These are phyloP conservation scores for Helicoverpa assulta DNA, from an alignment of 2,888 invertebrate genomes.

Conservation along the genomic window DNA sequence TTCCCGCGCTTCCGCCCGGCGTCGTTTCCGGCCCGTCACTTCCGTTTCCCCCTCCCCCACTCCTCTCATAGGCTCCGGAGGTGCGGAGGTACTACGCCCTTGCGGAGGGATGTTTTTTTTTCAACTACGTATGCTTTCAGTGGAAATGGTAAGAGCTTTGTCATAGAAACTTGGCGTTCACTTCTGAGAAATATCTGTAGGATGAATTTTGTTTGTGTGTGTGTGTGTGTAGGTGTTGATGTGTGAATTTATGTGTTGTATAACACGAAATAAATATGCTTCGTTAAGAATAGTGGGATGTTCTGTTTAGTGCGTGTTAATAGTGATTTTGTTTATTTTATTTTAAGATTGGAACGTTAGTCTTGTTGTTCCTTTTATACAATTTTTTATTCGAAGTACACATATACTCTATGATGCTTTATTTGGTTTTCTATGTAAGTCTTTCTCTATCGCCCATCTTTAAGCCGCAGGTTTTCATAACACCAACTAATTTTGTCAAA, in stretches of 20 bases:
- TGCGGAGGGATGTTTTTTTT: constrained; percentile 65
- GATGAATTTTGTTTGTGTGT: constrained; percentile 17
- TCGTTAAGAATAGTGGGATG: neutral
- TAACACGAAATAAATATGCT: neutral
- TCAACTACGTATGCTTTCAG: constrained; percentile 69
- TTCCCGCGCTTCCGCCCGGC: constrained; percentile 81
- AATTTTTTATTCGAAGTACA: no score
- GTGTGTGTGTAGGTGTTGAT: constrained; percentile 11
- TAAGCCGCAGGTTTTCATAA: constrained; percentile 24
- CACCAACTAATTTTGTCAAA: constrained; percentile 42
- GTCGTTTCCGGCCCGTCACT: constrained; percentile 82
- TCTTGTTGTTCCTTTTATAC: no score
- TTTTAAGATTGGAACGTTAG: no score
- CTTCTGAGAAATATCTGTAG: constrained; percentile 37
- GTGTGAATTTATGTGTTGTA: constrained; percentile 2
- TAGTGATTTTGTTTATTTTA: no score
- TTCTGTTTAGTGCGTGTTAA: neutral
- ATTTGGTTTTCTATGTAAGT: neutral
- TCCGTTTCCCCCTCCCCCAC: constrained; percentile 57
- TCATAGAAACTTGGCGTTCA: constrained; percentile 61
- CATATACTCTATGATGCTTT: no score
- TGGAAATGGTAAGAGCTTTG: constrained; percentile 73
- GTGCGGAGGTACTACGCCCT: constrained; percentile 63
- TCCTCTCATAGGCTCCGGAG: constrained; percentile 64
- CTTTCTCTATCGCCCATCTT: constrained; percentile 9